Conservation (phyloP, 2,797 vertebrate genomes). For the Philypnodon macrostomus region DNA sequence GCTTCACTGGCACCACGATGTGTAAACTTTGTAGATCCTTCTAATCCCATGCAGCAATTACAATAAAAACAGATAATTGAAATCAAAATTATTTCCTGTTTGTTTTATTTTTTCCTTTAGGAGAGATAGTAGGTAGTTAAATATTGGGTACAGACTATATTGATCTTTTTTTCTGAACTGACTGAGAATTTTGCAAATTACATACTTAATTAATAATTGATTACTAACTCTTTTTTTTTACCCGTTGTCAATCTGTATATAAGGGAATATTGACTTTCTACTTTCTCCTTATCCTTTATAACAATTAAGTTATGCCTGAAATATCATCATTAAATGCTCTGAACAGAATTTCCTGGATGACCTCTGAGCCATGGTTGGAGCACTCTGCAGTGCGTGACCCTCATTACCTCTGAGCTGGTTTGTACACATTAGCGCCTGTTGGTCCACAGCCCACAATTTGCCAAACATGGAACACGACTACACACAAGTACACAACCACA, state of each 20-base stretch:
- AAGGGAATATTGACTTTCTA: no score
- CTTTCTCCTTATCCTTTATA: background rate
- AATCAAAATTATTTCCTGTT: no score
- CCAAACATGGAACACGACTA: constrained; percentile 37
- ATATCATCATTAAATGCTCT: constrained; percentile 13
- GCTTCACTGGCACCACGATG: constrained; percentile 59
- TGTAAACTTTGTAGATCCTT: constrained; percentile 58
- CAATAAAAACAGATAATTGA: constrained; percentile 66
- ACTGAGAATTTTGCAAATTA: no score
- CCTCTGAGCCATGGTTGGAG: constrained; percentile 4
- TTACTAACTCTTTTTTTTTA: no score
- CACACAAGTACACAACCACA: constrained; percentile 26
- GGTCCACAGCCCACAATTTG: constrained; percentile 27
- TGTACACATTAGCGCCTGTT: constrained; percentile 53
- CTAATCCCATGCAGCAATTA: constrained; percentile 56
- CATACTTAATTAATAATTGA: no score
- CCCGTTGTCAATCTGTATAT: no score
- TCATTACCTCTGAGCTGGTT: constrained; percentile 48
- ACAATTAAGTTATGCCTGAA: constrained; percentile 8
- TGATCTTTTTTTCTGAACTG: no score
- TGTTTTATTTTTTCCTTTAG: no score
- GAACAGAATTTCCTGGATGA: background rate
- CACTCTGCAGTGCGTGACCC: constrained; percentile 28
- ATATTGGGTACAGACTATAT: no score
- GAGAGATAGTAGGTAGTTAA: no score